These are phyloP conservation scores for Pseudococcus jackbeardsleyi DNA, from an alignment of 2,888 invertebrate genomes.

Conservation along the genomic window DNA sequence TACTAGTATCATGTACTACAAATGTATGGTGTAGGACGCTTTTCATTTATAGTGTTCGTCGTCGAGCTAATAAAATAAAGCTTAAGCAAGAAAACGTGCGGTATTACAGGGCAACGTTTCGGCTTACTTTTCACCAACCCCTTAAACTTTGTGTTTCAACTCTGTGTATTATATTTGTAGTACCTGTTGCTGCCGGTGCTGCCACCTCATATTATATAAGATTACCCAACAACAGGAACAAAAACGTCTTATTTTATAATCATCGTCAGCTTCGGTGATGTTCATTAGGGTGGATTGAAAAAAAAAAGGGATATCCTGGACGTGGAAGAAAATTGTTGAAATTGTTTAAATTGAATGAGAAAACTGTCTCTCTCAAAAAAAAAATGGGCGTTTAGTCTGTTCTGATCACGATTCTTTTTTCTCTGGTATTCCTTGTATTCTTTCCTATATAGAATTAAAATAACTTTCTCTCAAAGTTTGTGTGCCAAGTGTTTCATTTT, in stretches of 20 bases:
- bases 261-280: too few species aligned
- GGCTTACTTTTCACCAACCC: slow-evolving; percentile 20
- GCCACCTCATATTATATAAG: not conserved
- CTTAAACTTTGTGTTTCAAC: not conserved
- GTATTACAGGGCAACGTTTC: slow-evolving; percentile 45
- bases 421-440: too few species aligned
- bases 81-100: slow-evolving; percentile 54
- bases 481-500: too few species aligned
- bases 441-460: too few species aligned
- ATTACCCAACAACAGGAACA: not conserved
- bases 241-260: not conserved
- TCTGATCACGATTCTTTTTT: too few species aligned
- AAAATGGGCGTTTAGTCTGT: too few species aligned
- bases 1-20: not conserved
- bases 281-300: too few species aligned
- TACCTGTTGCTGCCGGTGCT: not conserved
- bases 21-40: not conserved
- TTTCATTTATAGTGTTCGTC: slow-evolving; percentile 47
- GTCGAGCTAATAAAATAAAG: slow-evolving; percentile 47
- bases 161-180: not conserved
- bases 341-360: too few species aligned
- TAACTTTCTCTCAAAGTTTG: too few species aligned
- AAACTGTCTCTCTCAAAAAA: too few species aligned
- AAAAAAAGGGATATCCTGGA: too few species aligned
- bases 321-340: too few species aligned